Evolutionary conservation across 1,140 invertebrate species (phyloP), one percentile per base, ranked within the genome.

Genomic region (Procambarus virginalis): DNA sequence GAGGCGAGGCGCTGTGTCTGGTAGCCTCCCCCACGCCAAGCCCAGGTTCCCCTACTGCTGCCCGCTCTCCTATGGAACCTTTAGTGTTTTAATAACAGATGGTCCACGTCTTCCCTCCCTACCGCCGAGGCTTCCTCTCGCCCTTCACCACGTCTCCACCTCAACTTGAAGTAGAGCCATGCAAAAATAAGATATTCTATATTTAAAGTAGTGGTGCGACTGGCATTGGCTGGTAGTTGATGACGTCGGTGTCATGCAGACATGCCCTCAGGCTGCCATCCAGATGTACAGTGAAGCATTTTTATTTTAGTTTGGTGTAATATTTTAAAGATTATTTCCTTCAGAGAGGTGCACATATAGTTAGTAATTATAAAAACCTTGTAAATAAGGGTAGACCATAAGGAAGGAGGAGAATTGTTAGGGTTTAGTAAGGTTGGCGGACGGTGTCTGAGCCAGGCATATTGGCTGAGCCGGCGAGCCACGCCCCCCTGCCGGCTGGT

Each of bases 101-200:
- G 60, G 10, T 12, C 20, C 60, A 14, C 17, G 60, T 64, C 0
- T 58, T 64, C 12, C 60, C 60, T 64, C 12, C 8, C 51, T 4
- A 5, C 51, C 51, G 55, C 60, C 12, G 4, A 4, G 60, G 14
- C 17, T 17, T 64, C 10, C 60, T 45, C 77, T 79, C 20, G 10
- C 48, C 46, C 45, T 12, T 51, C 49, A 12, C 46, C 48, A 46
- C 12, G 12, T 79, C 48, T 79, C 49, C 14, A 3, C 2, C 48
- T 79, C 51, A 81, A 34, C 5, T 58, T 81, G 20, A 14, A 46
- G 4, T 55, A 22, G 46, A 58, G 76, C 84, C 58, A 46, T 77
- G 45, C 46, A 77, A 78, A 86, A 86, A 75, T 75, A 86, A 84
- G 75, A 64, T 51, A 73, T 60, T 51, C 84, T 86, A 86, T 75